These are phyloP conservation scores for Pteronura brasiliensis DNA, from an alignment of 2,113 vertebrate species.

Conservation along the genomic window DNA sequence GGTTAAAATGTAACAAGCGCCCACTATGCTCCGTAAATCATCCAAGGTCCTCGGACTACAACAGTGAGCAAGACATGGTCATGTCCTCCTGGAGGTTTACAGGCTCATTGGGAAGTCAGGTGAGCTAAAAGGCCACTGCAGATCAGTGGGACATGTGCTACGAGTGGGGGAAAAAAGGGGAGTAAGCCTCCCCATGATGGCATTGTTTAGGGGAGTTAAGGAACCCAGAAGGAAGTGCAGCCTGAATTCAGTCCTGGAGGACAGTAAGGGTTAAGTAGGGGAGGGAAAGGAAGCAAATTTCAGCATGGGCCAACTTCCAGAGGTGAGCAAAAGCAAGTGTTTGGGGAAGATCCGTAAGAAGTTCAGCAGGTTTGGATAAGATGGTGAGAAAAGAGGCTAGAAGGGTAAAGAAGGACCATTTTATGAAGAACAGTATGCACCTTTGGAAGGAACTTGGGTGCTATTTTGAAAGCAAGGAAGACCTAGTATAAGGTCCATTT, in stretches of 20 bases:
- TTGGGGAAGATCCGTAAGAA: neutral
- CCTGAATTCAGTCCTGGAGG: neutral
- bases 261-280: neutral
- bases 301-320: neutral
- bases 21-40: neutral
- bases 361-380: neutral
- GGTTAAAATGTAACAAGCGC: neutral
- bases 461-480: neutral
- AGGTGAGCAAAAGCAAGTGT: neutral
- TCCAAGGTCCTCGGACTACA: neutral
- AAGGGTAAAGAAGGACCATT: neutral
- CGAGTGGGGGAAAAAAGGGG: neutral
- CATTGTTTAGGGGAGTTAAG: neutral
- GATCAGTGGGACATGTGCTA: neutral
- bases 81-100: neutral
- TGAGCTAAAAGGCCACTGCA: neutral
- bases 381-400: neutral
- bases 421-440: neutral
- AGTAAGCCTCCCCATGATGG: neutral
- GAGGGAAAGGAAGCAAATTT: neutral
- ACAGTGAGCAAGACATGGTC: neutral
- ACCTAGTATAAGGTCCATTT: neutral
- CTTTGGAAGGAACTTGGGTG: neutral
- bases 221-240: neutral
- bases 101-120: neutral